Conservation (phyloP, 2,888 invertebrate species). For the Stenichneumon culpator region DNA sequence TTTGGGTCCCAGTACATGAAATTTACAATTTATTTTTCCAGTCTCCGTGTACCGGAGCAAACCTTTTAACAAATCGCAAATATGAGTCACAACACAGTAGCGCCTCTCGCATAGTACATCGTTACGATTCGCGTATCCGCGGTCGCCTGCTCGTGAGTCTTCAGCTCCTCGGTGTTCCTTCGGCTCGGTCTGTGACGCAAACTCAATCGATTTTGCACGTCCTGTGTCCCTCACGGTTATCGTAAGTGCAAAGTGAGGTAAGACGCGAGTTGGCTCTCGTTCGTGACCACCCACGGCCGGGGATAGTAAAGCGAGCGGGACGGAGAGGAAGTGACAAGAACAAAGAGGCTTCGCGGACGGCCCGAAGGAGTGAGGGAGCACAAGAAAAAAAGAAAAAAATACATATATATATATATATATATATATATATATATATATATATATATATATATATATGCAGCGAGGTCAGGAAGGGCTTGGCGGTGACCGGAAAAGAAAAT, state of each 20-base stretch:
- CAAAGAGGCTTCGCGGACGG: conserved; percentile 5
- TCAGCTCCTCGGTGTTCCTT: conserved; percentile 2
- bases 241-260: conserved; percentile 73
- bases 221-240: conserved; percentile 63
- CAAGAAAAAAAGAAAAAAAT: conserved; percentile 8
- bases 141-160: not conserved
- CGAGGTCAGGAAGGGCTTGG: conserved; percentile 9
- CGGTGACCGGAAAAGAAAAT: conserved; percentile 62
- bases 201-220: conserved; percentile 69
- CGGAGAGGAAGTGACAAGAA: conserved; percentile 34
- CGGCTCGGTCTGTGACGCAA: conserved; percentile 55
- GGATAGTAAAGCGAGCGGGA: conserved; percentile 26
- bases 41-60: no score
- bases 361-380: not conserved
- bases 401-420: not conserved
- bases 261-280: conserved; percentile 63
- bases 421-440: not conserved
- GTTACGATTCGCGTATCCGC: conserved; percentile 20
- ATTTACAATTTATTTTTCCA: no score
- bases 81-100: not conserved
- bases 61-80: no score
- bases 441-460: conserved; percentile 8
- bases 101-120: not conserved
- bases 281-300: conserved; percentile 68
- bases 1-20: no score